phyloP scores from a whole-genome alignment of 1,140 invertebrate genomes.

The Paralvinella palmiformis region DNA sequence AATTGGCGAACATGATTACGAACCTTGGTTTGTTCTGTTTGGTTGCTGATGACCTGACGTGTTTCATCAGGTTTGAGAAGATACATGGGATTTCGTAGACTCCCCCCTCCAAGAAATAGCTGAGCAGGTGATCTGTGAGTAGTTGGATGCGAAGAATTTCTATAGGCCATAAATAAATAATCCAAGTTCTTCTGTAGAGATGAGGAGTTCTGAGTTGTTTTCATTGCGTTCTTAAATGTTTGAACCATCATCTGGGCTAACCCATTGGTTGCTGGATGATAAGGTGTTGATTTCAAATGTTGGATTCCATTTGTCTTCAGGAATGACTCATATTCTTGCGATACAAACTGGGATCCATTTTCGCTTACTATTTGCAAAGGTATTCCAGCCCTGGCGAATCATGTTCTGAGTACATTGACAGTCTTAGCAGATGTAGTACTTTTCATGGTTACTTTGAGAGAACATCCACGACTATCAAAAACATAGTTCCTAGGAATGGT shows the following conservation, averaged over 20 bases:
- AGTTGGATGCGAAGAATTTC: too few species aligned
- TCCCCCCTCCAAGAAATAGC: too few species aligned
- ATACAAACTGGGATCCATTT: slow-evolving; percentile 32
- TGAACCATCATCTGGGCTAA: slow-evolving; percentile 20
- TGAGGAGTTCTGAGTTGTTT: too few species aligned
- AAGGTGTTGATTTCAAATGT: slow-evolving; percentile 24
- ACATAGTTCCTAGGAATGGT: slow-evolving; percentile 41
- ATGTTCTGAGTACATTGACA: slow-evolving; percentile 26
- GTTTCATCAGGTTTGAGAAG: too few species aligned
- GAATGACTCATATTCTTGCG: slow-evolving; percentile 26
- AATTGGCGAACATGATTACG: too few species aligned
- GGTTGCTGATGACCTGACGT: too few species aligned
- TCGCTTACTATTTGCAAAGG: slow-evolving; percentile 30
- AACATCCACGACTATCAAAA: slow-evolving; percentile 48
- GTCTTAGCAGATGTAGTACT: slow-evolving; percentile 14
- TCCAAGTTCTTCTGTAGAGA: too few species aligned
- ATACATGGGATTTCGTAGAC: too few species aligned
- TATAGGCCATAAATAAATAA: too few species aligned
- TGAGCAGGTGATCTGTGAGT: too few species aligned
- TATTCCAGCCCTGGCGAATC: too few species aligned
- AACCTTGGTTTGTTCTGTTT: too few species aligned
- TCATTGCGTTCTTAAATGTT: slow-evolving; percentile 16
- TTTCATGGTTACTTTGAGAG: slow-evolving; percentile 42
- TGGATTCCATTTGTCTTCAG: slow-evolving; percentile 23
- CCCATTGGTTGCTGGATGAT: slow-evolving; percentile 31